Percentiles rank a stretch among this genome's conserved stretches.
phyloP scores from a whole-genome alignment of 2,888 invertebrate species.

The Clivina fossor region DNA sequence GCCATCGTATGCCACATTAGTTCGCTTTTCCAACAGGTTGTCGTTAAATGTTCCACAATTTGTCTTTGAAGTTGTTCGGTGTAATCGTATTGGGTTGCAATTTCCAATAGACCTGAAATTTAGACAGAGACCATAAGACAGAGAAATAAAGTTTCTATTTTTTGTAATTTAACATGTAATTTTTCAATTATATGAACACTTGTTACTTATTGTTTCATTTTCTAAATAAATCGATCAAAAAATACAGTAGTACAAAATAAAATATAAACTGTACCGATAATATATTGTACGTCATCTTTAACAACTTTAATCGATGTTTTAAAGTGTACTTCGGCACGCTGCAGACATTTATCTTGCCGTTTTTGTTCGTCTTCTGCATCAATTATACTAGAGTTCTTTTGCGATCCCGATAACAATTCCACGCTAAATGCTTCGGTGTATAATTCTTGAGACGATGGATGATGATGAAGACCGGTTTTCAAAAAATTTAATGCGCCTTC shows the following conservation, averaged over 20 bases:
- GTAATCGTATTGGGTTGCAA: conserved; percentile 61
- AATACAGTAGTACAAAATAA: too few relatives aligned
- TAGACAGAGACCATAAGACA: too few relatives aligned
- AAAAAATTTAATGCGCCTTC: conserved; percentile 71
- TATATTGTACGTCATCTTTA: conserved; percentile 56
- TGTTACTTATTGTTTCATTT: too few relatives aligned
- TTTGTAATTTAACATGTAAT: too few relatives aligned
- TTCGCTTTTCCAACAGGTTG: conserved; percentile 57
- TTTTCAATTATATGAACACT: too few relatives aligned
- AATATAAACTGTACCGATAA: too few relatives aligned
- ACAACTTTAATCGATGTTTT: conserved; percentile 62
- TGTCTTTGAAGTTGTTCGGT: conserved; percentile 60
- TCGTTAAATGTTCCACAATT: conserved; percentile 57
- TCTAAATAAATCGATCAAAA: too few relatives aligned
- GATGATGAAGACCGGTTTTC: conserved; percentile 74
- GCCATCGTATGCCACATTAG: conserved; percentile 64
- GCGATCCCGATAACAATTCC: conserved; percentile 45
- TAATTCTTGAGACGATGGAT: conserved; percentile 67
- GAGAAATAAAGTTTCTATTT: too few relatives aligned
- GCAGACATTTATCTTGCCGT: conserved; percentile 55
- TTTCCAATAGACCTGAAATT: conserved; percentile 62
- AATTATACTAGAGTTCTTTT: conserved; percentile 2
- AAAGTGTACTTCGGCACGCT: conserved; percentile 63
- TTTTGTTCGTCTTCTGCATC: conserved; percentile 3
- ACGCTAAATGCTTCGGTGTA: conserved; percentile 70